Evolutionary conservation across 2,797 vertebrate species (phyloP), one percentile per base, ranked within the genome.

Genomic region (Cheirogaleus major): DNA sequence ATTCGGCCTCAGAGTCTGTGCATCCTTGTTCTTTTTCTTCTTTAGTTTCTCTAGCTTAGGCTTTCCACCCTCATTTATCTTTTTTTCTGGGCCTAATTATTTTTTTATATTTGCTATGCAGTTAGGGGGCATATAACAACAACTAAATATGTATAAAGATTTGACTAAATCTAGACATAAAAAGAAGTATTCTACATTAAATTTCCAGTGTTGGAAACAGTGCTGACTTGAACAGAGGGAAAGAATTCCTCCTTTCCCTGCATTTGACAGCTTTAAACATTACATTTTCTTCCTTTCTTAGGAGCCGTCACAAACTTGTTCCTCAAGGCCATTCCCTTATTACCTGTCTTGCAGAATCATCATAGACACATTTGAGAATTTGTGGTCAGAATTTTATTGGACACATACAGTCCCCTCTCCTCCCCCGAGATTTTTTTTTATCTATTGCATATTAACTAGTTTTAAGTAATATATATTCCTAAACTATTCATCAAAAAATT

Each of bases 71-170:
- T 86, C 65, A 79, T 48, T n/a, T 83, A 27, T 61, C n/a, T 91
- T 95, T 89, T 89, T 78, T 43, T 38, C 72, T 55, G 30, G 25
- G n/a, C 32, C 63, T 63, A 78, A 90, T 73, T 86, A 73, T 91
- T 91, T 94, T 92, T 43, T 89, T 90, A 48, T 50, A 65, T 89
- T 83, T 94, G 7, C 61, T 79, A 2, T 94, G 48, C 7, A 75
- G 5, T 63, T 75, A 89, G n/a, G 41, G 67, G 50, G 15, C 27
- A 18, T 63, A 23, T 79, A 67, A 32, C 20, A 93, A 23, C 38
- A 91, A 72, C 43, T 85, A 75, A 86, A 50, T 92, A 80, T 57
- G 94, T 76, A 38, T 23, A 91, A 79, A 65, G 12, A 65, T 43
- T 30, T 91, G 63, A 41, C 4, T 89, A 61, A 93, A 93, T 61